Evolutionary conservation across 2,797 vertebrate species (phyloP).

Genomic region (Heterohyrax brucei): DNA sequence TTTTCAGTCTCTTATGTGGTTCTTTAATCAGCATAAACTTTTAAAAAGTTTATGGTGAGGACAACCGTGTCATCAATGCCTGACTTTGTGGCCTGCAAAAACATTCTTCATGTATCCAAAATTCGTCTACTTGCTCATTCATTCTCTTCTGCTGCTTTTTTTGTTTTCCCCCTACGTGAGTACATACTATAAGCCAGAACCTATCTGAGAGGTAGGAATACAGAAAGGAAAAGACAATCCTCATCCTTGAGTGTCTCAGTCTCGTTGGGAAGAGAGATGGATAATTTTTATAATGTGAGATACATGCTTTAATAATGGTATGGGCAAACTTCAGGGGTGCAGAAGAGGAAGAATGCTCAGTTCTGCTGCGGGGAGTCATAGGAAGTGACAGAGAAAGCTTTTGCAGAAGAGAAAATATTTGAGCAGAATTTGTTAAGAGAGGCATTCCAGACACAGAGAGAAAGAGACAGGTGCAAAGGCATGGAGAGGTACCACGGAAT

Average conservation of each 20-base stretch:
- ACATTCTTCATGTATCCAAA: slow-evolving; percentile 2
- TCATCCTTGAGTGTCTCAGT: not conserved
- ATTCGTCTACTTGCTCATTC: not conserved
- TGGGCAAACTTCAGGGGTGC: not conserved
- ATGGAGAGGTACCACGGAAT: not conserved
- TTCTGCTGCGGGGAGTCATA: not conserved
- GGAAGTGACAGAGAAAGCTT: slow-evolving; percentile 1
- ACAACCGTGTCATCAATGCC: not conserved
- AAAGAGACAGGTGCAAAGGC: not conserved
- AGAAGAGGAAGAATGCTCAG: not conserved
- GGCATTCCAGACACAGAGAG: not conserved
- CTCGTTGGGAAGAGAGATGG: not conserved
- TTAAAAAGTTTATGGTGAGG: not conserved
- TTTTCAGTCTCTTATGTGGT: not conserved
- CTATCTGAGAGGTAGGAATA: not conserved
- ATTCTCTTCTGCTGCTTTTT: not conserved
- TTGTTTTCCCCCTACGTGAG: not conserved
- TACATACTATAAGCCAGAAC: not conserved
- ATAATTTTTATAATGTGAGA: not conserved
- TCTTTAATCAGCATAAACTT: not conserved
- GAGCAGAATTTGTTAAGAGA: not conserved
- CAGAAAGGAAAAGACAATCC: not conserved
- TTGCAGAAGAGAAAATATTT: not conserved
- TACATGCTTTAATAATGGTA: not conserved
- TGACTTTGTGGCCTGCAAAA: not conserved